A percentile compares a stretch with the other conserved stretches of the same genome.
These are phyloP conservation scores for Xestia sexstrigata DNA, from an alignment of 2,888 invertebrate genomes.

Conservation along the genomic window DNA sequence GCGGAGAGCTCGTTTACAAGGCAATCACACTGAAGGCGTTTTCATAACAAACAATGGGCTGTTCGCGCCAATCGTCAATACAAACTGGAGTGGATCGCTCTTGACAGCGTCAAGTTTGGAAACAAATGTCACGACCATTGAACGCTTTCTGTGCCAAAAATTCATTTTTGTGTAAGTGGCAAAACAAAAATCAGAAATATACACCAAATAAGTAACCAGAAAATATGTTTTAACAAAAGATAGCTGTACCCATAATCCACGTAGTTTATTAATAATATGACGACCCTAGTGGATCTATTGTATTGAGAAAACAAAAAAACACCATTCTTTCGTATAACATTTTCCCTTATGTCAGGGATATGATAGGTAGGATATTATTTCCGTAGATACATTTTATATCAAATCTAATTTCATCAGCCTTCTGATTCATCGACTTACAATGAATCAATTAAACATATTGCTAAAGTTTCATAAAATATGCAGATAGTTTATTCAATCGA, in stretches of 20 bases:
- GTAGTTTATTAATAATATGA: background rate
- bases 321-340: conserved; percentile 13
- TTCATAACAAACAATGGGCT: conserved; percentile 76
- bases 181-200: conserved; percentile 2
- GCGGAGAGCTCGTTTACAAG: conserved; percentile 61
- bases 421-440: background rate
- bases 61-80: conserved; percentile 61
- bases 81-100: conserved; percentile 70
- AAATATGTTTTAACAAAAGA: background rate
- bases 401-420: conserved; percentile 25
- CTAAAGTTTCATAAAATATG: conserved; percentile 2
- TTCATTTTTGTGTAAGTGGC: background rate
- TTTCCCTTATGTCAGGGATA: conserved; percentile 17
- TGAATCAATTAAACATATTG: background rate
- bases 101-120: conserved; percentile 68
- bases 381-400: background rate
- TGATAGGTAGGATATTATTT: conserved; percentile 4
- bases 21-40: conserved; percentile 70
- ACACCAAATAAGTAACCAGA: background rate
- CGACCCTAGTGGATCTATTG: conserved; percentile 4
- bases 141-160: conserved; percentile 28
- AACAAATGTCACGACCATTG: conserved; percentile 61
- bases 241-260: background rate
- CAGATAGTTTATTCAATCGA: conserved; percentile 12
- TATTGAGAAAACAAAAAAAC: conserved; percentile 7